Conservation (phyloP, 2,113 vertebrate species). For the Pollimyrus isidori region DNA sequence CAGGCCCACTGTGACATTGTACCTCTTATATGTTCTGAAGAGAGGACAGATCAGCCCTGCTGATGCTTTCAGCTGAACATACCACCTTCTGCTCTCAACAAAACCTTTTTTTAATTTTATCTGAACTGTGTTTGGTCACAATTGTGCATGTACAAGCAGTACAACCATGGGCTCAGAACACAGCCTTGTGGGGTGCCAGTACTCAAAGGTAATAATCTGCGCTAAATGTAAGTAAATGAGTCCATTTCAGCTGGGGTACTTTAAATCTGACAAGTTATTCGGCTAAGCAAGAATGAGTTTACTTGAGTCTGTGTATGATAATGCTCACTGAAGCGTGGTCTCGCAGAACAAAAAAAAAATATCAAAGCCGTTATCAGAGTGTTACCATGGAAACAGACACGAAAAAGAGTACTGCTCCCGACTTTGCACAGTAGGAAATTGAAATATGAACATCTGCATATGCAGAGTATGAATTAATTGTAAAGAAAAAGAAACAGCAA, state of each 20-base stretch:
- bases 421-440: not conserved
- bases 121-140: not conserved
- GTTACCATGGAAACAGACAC: not conserved
- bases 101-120: not conserved
- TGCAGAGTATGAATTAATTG: not conserved
- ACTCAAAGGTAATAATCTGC: not conserved
- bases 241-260: not conserved
- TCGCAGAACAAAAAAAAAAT: not conserved
- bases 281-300: not conserved
- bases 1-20: too few species aligned
- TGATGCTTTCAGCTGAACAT: not conserved
- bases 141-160: not conserved
- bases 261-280: not conserved
- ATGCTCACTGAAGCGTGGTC: not conserved
- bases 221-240: not conserved
- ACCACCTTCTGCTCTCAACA: not conserved
- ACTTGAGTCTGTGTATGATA: not conserved
- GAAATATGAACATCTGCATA: not conserved
- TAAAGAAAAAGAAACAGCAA: not conserved
- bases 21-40: not conserved
- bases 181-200: not conserved
- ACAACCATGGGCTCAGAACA: not conserved
- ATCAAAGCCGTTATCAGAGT: not conserved
- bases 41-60: not conserved
- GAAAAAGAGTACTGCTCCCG: not conserved